Evolutionary conservation across 1,140 invertebrate species (phyloP).

Genomic region (Geopemphigus sp.): DNA sequence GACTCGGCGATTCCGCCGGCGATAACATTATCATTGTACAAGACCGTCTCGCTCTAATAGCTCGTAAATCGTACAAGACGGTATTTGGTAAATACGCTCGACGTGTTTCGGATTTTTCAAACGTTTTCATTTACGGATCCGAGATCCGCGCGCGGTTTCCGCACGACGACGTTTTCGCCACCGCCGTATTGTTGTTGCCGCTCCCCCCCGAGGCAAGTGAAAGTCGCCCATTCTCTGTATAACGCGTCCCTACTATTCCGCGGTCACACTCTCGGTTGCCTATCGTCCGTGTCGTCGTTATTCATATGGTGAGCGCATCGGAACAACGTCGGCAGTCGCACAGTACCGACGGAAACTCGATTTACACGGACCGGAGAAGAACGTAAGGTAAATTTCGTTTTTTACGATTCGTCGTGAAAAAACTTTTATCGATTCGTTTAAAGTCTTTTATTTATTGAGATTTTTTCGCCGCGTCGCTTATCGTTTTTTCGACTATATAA

Average conservation of each 20-base stretch:
- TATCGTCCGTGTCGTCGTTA: neutral
- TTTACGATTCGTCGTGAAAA: too few relatives aligned
- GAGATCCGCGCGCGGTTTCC: neutral
- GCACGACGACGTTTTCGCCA: neutral
- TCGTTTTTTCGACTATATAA: too few relatives aligned
- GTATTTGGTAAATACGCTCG: too few relatives aligned
- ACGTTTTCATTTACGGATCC: too few relatives aligned
- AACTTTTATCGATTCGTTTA: neutral
- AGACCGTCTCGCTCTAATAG: too few relatives aligned
- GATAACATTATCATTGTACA: too few relatives aligned
- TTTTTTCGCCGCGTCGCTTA: too few relatives aligned
- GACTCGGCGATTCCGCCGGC: too few relatives aligned
- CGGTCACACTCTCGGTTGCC: neutral
- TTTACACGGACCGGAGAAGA: neutral
- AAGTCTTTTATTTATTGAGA: neutral
- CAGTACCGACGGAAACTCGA: neutral
- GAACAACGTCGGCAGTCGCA: neutral
- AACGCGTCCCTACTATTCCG: neutral
- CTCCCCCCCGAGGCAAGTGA: constrained; percentile 2
- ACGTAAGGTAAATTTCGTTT: neutral
- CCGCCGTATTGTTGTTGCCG: neutral
- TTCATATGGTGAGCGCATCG: constrained; percentile 7
- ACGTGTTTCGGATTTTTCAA: too few relatives aligned
- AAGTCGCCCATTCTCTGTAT: neutral
- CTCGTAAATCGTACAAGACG: too few relatives aligned